Conservation (phyloP, 2,888 invertebrate species). For the Coenonympha glycerion region DNA sequence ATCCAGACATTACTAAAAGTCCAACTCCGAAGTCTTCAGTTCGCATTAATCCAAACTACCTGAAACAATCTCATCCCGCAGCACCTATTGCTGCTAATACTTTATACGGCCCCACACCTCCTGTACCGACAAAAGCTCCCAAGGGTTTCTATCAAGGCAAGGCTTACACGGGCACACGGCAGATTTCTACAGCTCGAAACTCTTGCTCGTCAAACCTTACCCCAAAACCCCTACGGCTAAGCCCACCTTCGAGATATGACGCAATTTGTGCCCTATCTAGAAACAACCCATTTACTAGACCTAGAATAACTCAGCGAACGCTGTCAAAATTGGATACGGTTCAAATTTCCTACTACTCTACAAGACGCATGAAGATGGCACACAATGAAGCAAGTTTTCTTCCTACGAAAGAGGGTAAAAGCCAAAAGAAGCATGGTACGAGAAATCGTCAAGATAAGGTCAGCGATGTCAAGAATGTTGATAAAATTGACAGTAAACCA, state of each 20-base stretch:
- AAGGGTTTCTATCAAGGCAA: not conserved
- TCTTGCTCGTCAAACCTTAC: slow-evolving; percentile 8
- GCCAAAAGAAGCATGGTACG: not conserved
- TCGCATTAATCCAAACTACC: not conserved
- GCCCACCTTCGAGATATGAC: slow-evolving; percentile 15
- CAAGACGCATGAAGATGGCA: not conserved
- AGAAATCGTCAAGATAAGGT: not conserved
- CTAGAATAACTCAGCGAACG: slow-evolving; percentile 9
- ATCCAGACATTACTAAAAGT: not conserved
- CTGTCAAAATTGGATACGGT: not conserved
- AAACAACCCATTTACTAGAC: slow-evolving; percentile 10
- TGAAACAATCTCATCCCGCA: not conserved
- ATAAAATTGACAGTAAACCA: not conserved
- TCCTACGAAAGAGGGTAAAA: not conserved
- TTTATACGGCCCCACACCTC: not conserved
- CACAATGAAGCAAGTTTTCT: not conserved
- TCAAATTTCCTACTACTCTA: slow-evolving; percentile 14
- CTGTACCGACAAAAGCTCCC: not conserved
- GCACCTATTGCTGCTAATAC: not conserved
- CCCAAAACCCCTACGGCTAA: slow-evolving; percentile 1
- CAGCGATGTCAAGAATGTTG: not conserved
- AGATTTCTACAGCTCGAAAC: not conserved
- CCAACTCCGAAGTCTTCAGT: slow-evolving; percentile 4
- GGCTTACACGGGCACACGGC: not conserved
- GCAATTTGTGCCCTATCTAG: slow-evolving; percentile 2